Evolutionary conservation across 2,113 vertebrate genomes (phyloP).

Genomic region (Melanerpes aurifrons): DNA sequence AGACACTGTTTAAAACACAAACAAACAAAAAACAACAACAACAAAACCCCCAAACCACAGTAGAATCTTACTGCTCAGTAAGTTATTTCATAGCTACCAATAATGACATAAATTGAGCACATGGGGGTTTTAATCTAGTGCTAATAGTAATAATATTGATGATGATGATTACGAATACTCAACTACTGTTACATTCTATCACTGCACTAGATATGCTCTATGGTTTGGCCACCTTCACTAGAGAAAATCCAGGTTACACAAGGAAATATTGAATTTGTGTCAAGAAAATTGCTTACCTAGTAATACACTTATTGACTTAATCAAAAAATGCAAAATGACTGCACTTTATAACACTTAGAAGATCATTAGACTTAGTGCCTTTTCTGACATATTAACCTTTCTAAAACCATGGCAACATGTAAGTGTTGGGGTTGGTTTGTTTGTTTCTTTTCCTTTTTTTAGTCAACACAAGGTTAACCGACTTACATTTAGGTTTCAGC

Average conservation of each 20-base stretch:
- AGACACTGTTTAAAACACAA: not conserved
- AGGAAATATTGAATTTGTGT: slow-evolving; percentile 68
- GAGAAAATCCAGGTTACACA: slow-evolving; percentile 34
- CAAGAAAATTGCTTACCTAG: slow-evolving; percentile 55
- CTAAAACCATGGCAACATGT: not conserved
- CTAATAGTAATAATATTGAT: not conserved
- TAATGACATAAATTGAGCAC: not conserved
- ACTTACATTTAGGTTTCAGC: not conserved
- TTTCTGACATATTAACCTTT: slow-evolving; percentile 29
- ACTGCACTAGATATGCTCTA: not conserved
- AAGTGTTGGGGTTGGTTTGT: not conserved
- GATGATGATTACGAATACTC: not conserved
- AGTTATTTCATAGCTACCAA: slow-evolving; percentile 6
- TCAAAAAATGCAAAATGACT: slow-evolving; percentile 62
- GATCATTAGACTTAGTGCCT: slow-evolving; percentile 11
- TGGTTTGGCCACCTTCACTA: not conserved
- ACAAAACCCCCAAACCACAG: not conserved
- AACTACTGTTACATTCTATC: not conserved
- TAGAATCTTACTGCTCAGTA: not conserved
- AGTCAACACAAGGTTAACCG: not conserved
- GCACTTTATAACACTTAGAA: slow-evolving; percentile 59
- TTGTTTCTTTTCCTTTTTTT: not conserved
- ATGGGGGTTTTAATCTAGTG: not conserved
- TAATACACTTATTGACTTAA: slow-evolving; percentile 63
- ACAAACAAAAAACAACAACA: not conserved